Evolutionary conservation across 2,888 invertebrate species (phyloP), one percentile per base, ranked within the genome.

Genomic region (Criorhina ranunculi): DNA sequence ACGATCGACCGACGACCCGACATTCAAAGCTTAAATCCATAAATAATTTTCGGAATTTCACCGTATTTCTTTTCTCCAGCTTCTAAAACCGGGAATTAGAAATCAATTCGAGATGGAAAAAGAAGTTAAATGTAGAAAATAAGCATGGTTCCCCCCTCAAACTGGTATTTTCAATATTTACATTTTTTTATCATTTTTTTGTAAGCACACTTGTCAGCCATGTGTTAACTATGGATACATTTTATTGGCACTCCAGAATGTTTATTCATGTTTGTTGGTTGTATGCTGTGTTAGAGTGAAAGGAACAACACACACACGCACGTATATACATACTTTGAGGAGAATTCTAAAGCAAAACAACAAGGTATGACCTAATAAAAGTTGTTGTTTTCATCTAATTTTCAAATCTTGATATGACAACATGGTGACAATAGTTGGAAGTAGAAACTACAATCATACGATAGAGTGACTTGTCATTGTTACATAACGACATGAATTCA

Each of bases 81-180:
- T 53, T 80, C 80, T 37, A 53, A 73, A 73, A 60, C 73, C 80
- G 60, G 80, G 80, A 80, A 73, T 67, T 80, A 80, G 80, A 67
- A 80, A 80, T 80, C 73, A 73, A 66, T 29, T 49, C 51, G 15
- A 67, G 15, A 35, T 51, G 24, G 35, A 64, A 40, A 66, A 37
- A 17, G n/a, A 51, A 60, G 9, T 9, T 31, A 29, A 31, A 37
- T 9, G 3, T 7, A 37, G 6, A 59, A 59, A 24, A 66, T 49
- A 40, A 49, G 9, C 40, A 40, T 19, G 29, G 60, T 42, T 51
- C 51, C 37, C 51, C 37, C 51, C 62, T 11, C 33, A 75, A 75
- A 75, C 76, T 59, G 66, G 76, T 67, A 67, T 67, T 57, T 42
- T 31, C 40, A 51, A 67, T 67, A 76, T 66, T 76, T 66, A 66